Evolutionary conservation across 2,888 invertebrate species (phyloP).

Genomic region (Xestia ashworthii): DNA sequence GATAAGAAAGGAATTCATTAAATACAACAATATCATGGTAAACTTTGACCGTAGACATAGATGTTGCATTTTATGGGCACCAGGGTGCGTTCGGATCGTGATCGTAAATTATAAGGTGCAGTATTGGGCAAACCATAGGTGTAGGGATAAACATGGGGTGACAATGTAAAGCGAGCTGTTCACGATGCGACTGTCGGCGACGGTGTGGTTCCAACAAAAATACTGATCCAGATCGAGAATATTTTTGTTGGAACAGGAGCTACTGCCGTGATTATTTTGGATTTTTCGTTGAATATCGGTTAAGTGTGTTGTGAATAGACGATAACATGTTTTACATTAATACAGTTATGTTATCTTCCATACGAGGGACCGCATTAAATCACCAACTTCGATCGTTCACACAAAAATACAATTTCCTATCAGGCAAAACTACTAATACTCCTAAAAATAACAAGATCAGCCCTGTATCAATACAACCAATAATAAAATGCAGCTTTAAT

Average conservation of each 20-base stretch:
- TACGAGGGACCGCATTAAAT: not conserved
- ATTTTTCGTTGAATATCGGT: not conserved
- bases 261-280: not conserved
- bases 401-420: not conserved
- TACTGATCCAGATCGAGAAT: not conserved
- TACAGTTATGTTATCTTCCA: not conserved
- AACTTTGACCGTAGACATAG: conserved; percentile 49
- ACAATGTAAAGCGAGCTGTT: conserved; percentile 54
- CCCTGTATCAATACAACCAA: not conserved
- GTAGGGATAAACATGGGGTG: conserved; percentile 57
- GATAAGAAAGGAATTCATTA: conserved; percentile 38
- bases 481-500: conserved; percentile 4
- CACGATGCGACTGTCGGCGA: conserved; percentile 32
- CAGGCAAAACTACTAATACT: not conserved
- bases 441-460: not conserved
- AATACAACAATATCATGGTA: conserved; percentile 31
- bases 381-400: not conserved
- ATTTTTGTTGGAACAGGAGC: not conserved
- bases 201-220: too few relatives aligned
- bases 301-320: not conserved
- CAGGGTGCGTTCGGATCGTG: conserved; percentile 33
- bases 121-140: conserved; percentile 50
- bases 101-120: conserved; percentile 64
- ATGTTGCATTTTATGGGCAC: conserved; percentile 51
- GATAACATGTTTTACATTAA: not conserved